Percentiles rank a stretch among this genome's conserved stretches.
phyloP scores from a whole-genome alignment of 2,113 vertebrate genomes.

The Phycodurus eques region DNA sequence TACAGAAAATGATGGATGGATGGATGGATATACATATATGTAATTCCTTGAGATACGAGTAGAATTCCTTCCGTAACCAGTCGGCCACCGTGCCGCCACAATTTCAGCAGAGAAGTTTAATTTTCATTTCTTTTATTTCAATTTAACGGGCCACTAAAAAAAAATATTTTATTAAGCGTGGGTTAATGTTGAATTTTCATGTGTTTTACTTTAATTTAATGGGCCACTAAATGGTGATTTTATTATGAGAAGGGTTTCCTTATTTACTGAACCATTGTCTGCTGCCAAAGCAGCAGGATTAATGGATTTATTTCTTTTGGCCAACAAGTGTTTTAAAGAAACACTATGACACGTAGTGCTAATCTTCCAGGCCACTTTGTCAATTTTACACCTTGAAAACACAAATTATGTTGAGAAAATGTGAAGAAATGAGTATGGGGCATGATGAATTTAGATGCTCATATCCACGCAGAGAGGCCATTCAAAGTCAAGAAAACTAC shows the following conservation, averaged over 20 bases:
- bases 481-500: too few species aligned
- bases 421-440: background rate
- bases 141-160: background rate
- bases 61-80: too few species aligned
- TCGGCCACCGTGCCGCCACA: too few species aligned
- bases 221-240: background rate
- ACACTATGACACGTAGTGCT: background rate
- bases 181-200: background rate
- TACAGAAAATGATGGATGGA: too few species aligned
- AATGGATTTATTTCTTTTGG: constrained; percentile 9
- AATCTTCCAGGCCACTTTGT: background rate
- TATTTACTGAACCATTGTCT: background rate
- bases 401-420: background rate
- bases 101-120: too few species aligned
- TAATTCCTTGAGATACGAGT: too few species aligned
- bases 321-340: constrained; percentile 14
- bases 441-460: too few species aligned
- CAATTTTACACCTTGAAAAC: background rate
- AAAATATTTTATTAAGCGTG: background rate
- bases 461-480: too few species aligned
- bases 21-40: too few species aligned
- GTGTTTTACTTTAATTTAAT: background rate
- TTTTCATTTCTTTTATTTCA: background rate
- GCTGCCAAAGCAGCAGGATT: background rate
- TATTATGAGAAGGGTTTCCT: background rate